These are phyloP conservation scores for Urocynchramus pylzowi DNA, from an alignment of 2,113 vertebrate species.

Conservation along the genomic window DNA sequence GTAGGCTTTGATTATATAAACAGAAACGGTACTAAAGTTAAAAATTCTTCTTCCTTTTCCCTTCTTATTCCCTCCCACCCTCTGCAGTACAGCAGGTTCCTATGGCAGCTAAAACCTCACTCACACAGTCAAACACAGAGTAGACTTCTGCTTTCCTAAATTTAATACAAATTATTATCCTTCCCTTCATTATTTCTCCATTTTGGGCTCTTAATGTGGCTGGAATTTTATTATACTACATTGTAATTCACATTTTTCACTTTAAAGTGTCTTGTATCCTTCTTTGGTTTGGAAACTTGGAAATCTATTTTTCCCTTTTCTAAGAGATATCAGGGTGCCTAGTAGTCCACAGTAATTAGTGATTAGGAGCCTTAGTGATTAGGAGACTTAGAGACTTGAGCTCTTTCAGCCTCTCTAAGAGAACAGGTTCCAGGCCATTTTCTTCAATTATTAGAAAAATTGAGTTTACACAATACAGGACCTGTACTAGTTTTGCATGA, in stretches of 20 bases:
- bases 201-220: background rate
- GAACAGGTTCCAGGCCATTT: slow-evolving; percentile 6
- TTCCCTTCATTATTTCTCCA: background rate
- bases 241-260: background rate
- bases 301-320: background rate
- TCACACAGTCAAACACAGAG: background rate
- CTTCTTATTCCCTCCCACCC: background rate
- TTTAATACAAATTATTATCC: background rate
- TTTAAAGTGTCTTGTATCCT: background rate
- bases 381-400: too few relatives aligned
- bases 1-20: background rate
- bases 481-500: background rate
- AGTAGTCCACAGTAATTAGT: background rate
- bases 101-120: slow-evolving; percentile 29
- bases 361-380: slow-evolving; percentile 23
- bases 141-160: background rate
- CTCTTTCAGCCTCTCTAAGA: background rate
- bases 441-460: slow-evolving; percentile 4
- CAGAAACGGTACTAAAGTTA: background rate
- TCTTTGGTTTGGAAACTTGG: background rate
- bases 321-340: background rate
- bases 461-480: background rate
- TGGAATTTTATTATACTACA: background rate
- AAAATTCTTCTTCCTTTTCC: background rate
- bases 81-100: background rate